A percentile compares a stretch with the other conserved stretches of the same genome.
Evolutionary conservation across 35 echinoderm and acorn worm genomes (phyloP).

Genomic region (Lytechinus variegatus): DNA sequence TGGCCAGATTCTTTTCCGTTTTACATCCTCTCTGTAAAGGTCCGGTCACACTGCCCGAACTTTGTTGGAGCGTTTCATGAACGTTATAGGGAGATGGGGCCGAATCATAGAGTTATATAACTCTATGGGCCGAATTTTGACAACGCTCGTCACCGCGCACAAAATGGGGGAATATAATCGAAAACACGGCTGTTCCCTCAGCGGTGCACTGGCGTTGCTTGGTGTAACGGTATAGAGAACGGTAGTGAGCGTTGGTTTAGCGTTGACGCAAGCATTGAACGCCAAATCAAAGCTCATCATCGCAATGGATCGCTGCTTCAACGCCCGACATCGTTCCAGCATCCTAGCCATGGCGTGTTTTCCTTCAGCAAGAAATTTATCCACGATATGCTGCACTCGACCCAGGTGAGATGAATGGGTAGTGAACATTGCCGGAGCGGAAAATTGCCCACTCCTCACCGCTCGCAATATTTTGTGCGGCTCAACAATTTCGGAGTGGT

Average conservation of each 20-base stretch:
- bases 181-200: background rate
- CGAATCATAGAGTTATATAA: no score
- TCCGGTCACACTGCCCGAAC: no score
- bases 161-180: constrained; percentile 30
- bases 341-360: no score
- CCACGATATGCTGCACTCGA: no score
- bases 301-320: constrained; percentile 35
- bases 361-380: no score
- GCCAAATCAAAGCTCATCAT: constrained; percentile 16
- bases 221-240: no score
- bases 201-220: background rate
- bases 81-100: no score
- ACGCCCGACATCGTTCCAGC: constrained; percentile 16
- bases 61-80: no score
- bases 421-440: constrained; percentile 37
- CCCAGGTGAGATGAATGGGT: no score
- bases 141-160: constrained; percentile 41
- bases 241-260: no score
- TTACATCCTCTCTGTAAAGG: no score
- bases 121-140: constrained; percentile 40
- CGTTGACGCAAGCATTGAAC: background rate
- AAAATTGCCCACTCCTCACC: constrained; percentile 41
- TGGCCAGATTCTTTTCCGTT: no score
- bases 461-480: constrained; percentile 42
- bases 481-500: constrained; percentile 35